Percentiles rank a stretch among this genome's conserved stretches.
phyloP scores from a whole-genome alignment of 2,888 invertebrate species.

The Dascillus cervinus region DNA sequence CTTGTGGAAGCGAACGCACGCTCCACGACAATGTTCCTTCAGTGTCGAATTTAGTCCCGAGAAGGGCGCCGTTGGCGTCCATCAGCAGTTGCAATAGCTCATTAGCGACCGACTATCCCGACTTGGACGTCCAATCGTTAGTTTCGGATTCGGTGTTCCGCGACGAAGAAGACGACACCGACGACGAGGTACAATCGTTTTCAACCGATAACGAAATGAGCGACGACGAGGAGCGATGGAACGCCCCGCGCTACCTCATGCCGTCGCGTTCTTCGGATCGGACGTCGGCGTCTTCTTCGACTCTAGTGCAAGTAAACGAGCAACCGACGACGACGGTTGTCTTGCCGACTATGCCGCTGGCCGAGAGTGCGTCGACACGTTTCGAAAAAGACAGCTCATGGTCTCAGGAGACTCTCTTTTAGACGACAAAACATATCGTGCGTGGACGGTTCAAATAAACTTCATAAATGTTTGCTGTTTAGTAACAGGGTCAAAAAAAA shows the following conservation, averaged over 20 bases:
- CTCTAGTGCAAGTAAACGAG: no score
- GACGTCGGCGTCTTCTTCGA: no score
- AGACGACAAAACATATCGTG: slow-evolving; percentile 32
- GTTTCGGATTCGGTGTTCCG: slow-evolving; percentile 77
- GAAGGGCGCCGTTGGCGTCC: slow-evolving; percentile 71
- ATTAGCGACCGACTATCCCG: slow-evolving; percentile 55
- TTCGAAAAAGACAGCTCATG: slow-evolving; percentile 48
- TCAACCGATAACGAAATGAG: slow-evolving; percentile 74
- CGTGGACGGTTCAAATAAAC: no score
- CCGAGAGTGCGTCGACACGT: slow-evolving; percentile 36
- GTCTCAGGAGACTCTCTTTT: slow-evolving; percentile 77
- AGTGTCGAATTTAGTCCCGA: slow-evolving; percentile 28
- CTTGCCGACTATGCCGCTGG: slow-evolving; percentile 29
- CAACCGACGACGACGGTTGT: no score
- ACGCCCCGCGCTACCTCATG: no score
- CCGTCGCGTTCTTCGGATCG: no score
- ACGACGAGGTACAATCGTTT: slow-evolving; percentile 77
- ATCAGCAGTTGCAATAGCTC: slow-evolving; percentile 71
- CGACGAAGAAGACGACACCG: slow-evolving; percentile 55
- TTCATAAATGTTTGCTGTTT: neutral
- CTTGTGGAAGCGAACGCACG: slow-evolving; percentile 62
- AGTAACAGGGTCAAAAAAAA: neutral
- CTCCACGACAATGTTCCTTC: slow-evolving; percentile 39
- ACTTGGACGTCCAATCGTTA: slow-evolving; percentile 63
- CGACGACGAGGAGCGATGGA: no score